phyloP scores from a whole-genome alignment of 2,113 vertebrate species.

The human (Homo sapiens) region DNA sequence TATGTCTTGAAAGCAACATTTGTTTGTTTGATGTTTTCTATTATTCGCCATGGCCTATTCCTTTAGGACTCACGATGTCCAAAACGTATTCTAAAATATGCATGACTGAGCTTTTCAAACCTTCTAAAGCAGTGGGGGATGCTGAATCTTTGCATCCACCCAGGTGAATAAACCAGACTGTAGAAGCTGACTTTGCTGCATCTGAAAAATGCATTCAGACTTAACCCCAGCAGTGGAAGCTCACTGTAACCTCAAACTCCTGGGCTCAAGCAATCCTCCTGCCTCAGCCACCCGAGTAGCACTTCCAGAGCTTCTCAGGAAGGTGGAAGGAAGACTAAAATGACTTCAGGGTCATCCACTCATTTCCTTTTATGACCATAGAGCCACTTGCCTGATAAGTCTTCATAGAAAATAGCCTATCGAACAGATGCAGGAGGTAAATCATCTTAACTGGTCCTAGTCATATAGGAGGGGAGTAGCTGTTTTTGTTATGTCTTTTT shows the following conservation, averaged over 20 bases:
- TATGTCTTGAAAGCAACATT: constrained; percentile 28
- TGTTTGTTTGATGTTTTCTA: constrained; percentile 38
- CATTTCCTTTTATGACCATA: not conserved
- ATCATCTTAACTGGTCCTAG: not conserved
- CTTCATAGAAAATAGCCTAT: not conserved
- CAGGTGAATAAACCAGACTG: not conserved
- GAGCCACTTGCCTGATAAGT: not conserved
- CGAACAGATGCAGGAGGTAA: not conserved
- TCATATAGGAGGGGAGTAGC: not conserved
- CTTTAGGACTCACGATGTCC: not conserved
- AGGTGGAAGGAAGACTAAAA: not conserved
- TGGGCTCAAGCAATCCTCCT: too few relatives aligned
- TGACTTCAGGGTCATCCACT: not conserved
- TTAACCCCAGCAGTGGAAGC: not conserved
- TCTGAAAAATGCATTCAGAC: not conserved
- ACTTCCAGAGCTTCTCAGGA: not conserved
- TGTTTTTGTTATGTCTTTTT: not conserved
- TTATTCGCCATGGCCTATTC: not conserved
- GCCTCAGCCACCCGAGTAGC: too few relatives aligned
- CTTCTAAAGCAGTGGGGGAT: not conserved
- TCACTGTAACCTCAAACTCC: too few relatives aligned
- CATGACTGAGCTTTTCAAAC: not conserved
- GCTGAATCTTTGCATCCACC: not conserved
- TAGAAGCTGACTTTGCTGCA: constrained; percentile 4
- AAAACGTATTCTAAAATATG: constrained; percentile 36